Percentiles rank a stretch among this genome's conserved stretches.
These are phyloP conservation scores for Nasua narica DNA, from an alignment of 2,797 vertebrate genomes.

Conservation along the genomic window DNA sequence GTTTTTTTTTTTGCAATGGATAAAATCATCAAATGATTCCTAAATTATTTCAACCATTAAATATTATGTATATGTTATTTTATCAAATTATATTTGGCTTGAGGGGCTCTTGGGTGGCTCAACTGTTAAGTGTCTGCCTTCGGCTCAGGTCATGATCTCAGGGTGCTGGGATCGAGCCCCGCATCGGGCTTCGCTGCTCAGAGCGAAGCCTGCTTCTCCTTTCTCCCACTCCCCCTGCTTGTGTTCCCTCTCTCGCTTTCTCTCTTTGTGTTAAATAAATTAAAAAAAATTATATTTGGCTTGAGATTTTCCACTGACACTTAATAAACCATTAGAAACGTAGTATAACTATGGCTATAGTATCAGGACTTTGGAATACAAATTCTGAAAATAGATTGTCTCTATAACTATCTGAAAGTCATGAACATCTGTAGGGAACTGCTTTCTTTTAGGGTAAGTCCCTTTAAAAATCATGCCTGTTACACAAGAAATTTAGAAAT, in stretches of 20 bases:
- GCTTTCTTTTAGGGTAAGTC: neutral
- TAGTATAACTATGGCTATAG: accelerated
- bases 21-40: neutral
- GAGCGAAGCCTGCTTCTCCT: no score
- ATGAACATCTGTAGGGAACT: neutral
- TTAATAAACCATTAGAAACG: neutral
- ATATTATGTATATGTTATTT: neutral
- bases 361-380: neutral
- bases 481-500: conserved; percentile 34
- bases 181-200: no score
- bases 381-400: neutral
- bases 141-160: no score
- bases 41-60: neutral
- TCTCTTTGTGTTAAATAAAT: no score
- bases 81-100: neutral
- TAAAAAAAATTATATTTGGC: no score
- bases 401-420: neutral
- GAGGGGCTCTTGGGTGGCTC: no score
- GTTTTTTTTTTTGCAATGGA: neutral
- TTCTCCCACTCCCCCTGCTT: no score
- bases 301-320: neutral
- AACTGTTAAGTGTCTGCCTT: no score
- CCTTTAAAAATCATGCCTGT: conserved; percentile 25
- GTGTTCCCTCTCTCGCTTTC: no score
- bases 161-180: no score